Conservation (phyloP, 1,140 invertebrate species). For the Caenorhabditis tropicalis region DNA sequence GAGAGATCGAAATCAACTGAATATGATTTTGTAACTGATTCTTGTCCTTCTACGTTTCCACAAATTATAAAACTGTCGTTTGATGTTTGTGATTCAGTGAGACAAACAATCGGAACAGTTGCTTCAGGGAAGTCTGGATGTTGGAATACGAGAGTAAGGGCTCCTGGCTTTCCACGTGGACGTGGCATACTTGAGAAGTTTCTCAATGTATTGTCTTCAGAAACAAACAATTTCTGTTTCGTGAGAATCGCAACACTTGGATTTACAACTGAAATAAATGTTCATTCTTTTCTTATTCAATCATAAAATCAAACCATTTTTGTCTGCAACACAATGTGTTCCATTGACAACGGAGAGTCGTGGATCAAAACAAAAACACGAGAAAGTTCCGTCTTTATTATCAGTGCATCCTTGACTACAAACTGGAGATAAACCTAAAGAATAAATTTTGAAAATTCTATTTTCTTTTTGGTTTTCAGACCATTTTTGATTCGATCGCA, state of each 20-base stretch:
- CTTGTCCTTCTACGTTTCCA: not conserved
- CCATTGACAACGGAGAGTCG: constrained; percentile 1
- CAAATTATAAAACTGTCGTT: constrained; percentile 3
- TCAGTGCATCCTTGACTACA: constrained; percentile 32
- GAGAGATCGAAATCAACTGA: not conserved
- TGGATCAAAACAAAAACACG: constrained; percentile 17
- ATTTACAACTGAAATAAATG: not conserved
- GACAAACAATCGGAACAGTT: not conserved
- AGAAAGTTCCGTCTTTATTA: not conserved
- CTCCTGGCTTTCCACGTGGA: not conserved
- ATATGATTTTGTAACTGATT: not conserved
- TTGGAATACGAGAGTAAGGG: not conserved
- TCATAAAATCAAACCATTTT: not conserved
- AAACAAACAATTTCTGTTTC: not conserved
- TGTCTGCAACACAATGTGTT: constrained; percentile 2
- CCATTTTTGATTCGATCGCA: constrained; percentile 4
- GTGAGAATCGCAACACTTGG: not conserved
- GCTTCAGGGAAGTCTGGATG: not conserved
- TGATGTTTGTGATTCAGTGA: not conserved
- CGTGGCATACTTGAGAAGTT: not conserved
- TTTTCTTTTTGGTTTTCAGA: not conserved
- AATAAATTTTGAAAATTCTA: not conserved
- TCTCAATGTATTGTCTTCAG: not conserved
- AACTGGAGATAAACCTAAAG: constrained; percentile 2
- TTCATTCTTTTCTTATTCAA: not conserved